These are phyloP conservation scores for Girardinus metallicus DNA, from an alignment of 2,797 vertebrate species.

Conservation along the genomic window DNA sequence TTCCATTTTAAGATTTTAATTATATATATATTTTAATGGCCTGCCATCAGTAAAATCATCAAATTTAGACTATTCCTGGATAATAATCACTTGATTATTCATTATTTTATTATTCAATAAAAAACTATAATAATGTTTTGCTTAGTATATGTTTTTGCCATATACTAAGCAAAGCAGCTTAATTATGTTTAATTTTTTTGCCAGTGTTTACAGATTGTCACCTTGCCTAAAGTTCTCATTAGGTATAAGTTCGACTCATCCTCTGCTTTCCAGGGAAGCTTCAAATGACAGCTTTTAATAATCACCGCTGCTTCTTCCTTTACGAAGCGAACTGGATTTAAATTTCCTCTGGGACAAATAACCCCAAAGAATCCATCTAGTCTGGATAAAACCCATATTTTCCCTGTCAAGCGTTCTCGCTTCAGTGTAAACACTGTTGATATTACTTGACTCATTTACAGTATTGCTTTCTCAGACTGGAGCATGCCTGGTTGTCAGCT, in stretches of 20 bases:
- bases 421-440: background rate
- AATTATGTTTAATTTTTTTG: background rate
- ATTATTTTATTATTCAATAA: no score
- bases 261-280: background rate
- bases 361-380: background rate
- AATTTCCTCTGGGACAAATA: background rate
- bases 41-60: no score
- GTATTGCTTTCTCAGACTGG: conserved; percentile 1
- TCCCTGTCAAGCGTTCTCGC: background rate
- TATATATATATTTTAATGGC: no score
- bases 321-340: background rate
- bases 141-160: no score
- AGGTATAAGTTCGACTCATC: no score
- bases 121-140: no score
- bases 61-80: no score
- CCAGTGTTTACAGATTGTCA: background rate
- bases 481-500: background rate
- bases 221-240: background rate
- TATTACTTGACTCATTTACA: conserved; percentile 1
- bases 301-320: background rate
- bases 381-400: background rate
- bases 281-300: background rate
- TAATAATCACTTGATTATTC: no score
- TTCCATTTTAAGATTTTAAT: no score
- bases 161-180: background rate